A percentile compares a stretch with the other conserved stretches of the same genome.
These are phyloP conservation scores for Dinoponera quadriceps DNA, from an alignment of 1,140 invertebrate genomes.

Conservation along the genomic window DNA sequence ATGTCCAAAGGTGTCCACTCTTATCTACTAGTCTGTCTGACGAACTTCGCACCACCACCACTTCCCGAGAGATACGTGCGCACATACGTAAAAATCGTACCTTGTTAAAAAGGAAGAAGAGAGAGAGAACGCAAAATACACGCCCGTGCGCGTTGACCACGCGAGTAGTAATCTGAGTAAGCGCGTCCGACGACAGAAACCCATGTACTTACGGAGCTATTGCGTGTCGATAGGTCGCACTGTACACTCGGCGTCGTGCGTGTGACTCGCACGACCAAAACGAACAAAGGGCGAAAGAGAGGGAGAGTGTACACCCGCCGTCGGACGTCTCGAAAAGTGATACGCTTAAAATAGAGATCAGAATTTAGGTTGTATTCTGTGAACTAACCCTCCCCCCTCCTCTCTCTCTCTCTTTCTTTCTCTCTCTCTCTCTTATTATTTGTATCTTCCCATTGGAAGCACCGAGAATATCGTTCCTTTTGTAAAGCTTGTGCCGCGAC, in stretches of 20 bases:
- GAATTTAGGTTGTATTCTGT: conserved; percentile 50
- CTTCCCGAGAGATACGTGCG: conserved; percentile 49
- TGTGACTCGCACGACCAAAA: conserved; percentile 29
- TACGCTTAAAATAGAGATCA: conserved; percentile 67
- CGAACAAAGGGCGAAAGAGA: conserved; percentile 29
- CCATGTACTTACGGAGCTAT: conserved; percentile 67
- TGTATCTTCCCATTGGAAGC: conserved; percentile 63
- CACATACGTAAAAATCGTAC: conserved; percentile 37
- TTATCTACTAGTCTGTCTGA: conserved; percentile 57
- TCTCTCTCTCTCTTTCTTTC: background rate
- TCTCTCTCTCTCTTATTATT: conserved; percentile 44
- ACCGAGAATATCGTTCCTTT: conserved; percentile 70
- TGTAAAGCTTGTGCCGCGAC: conserved; percentile 57
- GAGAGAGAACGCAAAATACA: conserved; percentile 5
- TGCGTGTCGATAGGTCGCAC: background rate
- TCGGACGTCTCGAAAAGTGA: conserved; percentile 65
- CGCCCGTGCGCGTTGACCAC: conserved; percentile 45
- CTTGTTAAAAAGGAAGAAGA: conserved; percentile 17
- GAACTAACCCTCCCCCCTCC: background rate
- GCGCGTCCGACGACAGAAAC: conserved; percentile 57
- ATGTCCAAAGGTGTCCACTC: conserved; percentile 51
- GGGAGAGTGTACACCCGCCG: conserved; percentile 28
- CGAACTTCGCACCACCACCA: conserved; percentile 51
- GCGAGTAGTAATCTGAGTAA: conserved; percentile 41
- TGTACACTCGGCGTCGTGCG: conserved; percentile 32